Percentiles rank a stretch among this genome's conserved stretches.
phyloP scores from a whole-genome alignment of 2,797 vertebrate species.

The Macrochelys suwanniensis region DNA sequence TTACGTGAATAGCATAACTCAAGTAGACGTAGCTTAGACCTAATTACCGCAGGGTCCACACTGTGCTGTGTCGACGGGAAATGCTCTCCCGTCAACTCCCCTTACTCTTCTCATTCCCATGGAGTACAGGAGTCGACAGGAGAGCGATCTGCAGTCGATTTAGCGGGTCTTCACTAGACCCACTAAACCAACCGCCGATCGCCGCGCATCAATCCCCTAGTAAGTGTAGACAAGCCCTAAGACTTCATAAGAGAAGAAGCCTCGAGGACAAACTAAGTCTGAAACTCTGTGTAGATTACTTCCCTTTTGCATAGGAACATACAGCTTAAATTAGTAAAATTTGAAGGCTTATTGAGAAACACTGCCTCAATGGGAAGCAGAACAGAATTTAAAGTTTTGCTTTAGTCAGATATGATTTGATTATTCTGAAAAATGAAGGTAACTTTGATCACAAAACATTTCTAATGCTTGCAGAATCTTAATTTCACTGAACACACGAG shows the following conservation, averaged over 20 bases:
- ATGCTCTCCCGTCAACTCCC: too few species aligned
- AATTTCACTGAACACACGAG: neutral
- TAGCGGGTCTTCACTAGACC: too few species aligned
- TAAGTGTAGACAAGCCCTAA: too few species aligned
- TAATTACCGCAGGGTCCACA: too few species aligned
- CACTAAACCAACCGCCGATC: too few species aligned
- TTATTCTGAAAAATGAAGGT: neutral
- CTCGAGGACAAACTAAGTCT: neutral
- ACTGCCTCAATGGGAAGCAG: neutral
- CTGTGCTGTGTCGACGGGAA: too few species aligned
- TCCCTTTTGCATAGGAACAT: neutral
- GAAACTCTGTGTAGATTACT: neutral
- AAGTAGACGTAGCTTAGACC: too few species aligned
- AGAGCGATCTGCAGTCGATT: too few species aligned
- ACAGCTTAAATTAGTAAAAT: neutral
- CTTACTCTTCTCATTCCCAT: too few species aligned
- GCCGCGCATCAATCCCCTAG: too few species aligned
- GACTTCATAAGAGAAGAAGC: neutral
- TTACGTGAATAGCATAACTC: too few species aligned
- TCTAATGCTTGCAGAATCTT: neutral
- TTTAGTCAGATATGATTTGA: neutral
- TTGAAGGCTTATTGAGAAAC: neutral
- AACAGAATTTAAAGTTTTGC: neutral
- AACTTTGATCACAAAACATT: neutral
- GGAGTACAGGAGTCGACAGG: too few species aligned